These are phyloP conservation scores for Hypsibius dujardini DNA, from an alignment of 1,140 invertebrate species.

Conservation along the genomic window DNA sequence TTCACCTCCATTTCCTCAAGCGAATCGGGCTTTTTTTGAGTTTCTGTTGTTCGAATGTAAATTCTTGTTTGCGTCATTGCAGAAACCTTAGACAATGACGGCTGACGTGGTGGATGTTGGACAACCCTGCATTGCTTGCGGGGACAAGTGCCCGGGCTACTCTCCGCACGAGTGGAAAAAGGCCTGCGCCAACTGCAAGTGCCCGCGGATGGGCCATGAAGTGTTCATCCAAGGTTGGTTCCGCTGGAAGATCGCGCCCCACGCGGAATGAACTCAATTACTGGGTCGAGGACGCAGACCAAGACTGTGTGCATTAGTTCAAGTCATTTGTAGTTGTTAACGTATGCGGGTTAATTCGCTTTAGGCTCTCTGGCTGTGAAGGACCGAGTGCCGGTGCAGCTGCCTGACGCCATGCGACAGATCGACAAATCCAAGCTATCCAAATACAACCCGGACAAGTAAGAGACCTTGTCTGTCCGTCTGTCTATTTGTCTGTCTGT, in stretches of 20 bases:
- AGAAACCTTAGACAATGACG: neutral
- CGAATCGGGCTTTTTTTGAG: too few relatives aligned
- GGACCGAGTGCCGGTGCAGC: constrained; percentile 12
- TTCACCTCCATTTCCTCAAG: too few relatives aligned
- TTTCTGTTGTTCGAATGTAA: too few relatives aligned
- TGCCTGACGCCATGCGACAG: constrained; percentile 28
- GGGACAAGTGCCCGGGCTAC: constrained; percentile 58
- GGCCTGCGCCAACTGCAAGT: constrained; percentile 69
- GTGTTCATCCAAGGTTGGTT: constrained; percentile 50
- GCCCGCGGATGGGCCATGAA: constrained; percentile 61
- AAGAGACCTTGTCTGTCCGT: too few relatives aligned
- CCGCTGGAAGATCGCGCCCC: too few relatives aligned
- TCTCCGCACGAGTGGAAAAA: constrained; percentile 54
- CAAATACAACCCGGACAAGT: neutral
- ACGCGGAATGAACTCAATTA: too few relatives aligned
- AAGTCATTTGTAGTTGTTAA: too few relatives aligned
- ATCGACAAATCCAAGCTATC: constrained; percentile 27
- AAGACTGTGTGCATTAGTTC: too few relatives aligned
- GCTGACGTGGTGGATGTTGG: constrained; percentile 66
- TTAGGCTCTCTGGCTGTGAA: neutral
- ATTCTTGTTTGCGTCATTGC: too few relatives aligned
- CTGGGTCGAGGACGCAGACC: too few relatives aligned
- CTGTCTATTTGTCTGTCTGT: too few relatives aligned
- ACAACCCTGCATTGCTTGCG: constrained; percentile 58
- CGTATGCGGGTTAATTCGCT: too few relatives aligned